These are phyloP conservation scores for Oxyruncus cristatus DNA, from an alignment of 2,113 vertebrate genomes.

Conservation along the genomic window DNA sequence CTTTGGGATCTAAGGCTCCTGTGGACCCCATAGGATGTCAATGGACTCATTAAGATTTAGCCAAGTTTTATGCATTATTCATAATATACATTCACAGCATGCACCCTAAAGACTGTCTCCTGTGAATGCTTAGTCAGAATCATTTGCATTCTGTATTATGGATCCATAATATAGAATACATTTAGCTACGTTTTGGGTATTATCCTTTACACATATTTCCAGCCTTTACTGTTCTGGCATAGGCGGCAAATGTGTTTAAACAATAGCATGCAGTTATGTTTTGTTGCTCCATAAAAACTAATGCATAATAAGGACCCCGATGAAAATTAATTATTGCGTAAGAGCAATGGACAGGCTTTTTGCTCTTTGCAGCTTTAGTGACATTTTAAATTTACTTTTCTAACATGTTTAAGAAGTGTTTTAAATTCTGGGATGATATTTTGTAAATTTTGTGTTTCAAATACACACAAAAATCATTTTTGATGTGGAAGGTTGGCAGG, in stretches of 20 bases:
- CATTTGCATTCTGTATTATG: conserved; percentile 80
- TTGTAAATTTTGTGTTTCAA: conserved; percentile 68
- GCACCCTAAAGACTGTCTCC: conserved; percentile 72
- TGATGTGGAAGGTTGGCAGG: conserved; percentile 39
- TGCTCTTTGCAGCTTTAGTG: conserved; percentile 33
- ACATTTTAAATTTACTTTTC: conserved; percentile 63
- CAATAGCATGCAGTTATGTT: conserved; percentile 69
- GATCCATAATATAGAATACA: conserved; percentile 74
- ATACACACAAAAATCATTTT: conserved; percentile 48
- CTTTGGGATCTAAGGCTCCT: conserved; percentile 71
- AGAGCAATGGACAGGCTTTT: conserved; percentile 53
- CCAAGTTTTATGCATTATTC: conserved; percentile 82
- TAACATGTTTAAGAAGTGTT: conserved; percentile 35
- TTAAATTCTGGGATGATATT: conserved; percentile 47
- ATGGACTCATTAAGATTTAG: conserved; percentile 80
- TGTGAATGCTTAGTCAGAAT: conserved; percentile 78
- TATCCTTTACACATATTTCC: conserved; percentile 72
- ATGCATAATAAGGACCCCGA: conserved; percentile 64
- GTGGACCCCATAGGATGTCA: conserved; percentile 77
- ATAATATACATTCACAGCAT: conserved; percentile 79
- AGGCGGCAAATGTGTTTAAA: conserved; percentile 71
- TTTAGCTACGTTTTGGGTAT: conserved; percentile 74
- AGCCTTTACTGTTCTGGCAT: conserved; percentile 55
- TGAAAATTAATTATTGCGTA: conserved; percentile 72
- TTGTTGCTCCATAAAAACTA: conserved; percentile 69